Percentiles rank a stretch among this genome's conserved stretches.
Evolutionary conservation across 2,888 invertebrate species (phyloP).

Genomic region (Diplolepis rosae): DNA sequence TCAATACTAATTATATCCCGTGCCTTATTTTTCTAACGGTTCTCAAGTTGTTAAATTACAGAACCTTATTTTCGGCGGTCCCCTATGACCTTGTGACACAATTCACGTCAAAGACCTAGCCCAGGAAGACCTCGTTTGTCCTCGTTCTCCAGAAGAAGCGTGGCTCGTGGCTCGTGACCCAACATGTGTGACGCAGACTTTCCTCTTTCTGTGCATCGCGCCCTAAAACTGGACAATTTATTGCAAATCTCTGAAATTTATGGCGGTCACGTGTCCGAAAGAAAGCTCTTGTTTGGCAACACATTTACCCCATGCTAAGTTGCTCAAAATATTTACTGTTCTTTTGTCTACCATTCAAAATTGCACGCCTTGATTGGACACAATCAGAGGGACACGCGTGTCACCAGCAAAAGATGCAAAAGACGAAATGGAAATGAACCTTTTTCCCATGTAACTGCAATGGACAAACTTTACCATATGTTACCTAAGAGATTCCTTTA

Average conservation of each 20-base stretch:
- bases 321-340: not conserved
- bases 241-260: not conserved
- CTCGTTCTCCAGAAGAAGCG: not conserved
- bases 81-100: slow-evolving; percentile 2
- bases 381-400: not conserved
- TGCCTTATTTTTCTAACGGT: not conserved
- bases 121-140: not conserved
- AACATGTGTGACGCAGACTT: not conserved
- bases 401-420: too few species aligned
- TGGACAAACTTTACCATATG: too few species aligned
- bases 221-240: not conserved
- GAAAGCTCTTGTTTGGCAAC: not conserved
- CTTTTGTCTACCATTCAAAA: not conserved
- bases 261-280: not conserved
- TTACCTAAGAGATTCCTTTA: too few species aligned
- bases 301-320: not conserved
- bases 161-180: not conserved
- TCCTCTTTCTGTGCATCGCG: not conserved
- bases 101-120: not conserved
- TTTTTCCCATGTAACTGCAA: too few species aligned
- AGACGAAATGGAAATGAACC: too few species aligned
- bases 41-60: not conserved
- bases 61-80: slow-evolving; percentile 2
- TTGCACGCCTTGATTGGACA: not conserved
- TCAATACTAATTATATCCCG: not conserved